Evolutionary conservation across 2,113 vertebrate genomes (phyloP), one percentile per base, ranked within the genome.

Genomic region (Atrichornis clamosus): DNA sequence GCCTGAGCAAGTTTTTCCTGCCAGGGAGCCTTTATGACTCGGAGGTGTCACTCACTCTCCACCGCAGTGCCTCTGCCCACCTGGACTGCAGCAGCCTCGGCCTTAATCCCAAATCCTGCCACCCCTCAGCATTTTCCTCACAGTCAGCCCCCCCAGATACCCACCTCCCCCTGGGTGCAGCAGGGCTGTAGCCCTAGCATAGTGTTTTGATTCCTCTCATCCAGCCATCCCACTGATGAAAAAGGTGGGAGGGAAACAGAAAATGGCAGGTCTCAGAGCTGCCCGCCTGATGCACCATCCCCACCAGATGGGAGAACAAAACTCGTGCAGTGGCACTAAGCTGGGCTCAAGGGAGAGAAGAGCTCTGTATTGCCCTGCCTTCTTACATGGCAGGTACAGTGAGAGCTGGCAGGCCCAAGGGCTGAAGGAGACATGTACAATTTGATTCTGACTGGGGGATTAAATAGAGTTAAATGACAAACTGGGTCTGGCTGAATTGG

Each of bases 251-350:
- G 23, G 56, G 19, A 46, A 42, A 4, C 20, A 60, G 41, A 24
- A 30, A 11, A 55, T 4, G 55, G 39, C 35, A 55, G 44, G 39
- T 50, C 44, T 30, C 1, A 0, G 39, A 41, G 44, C 22, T 30
- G 35, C 50, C 46, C 2, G 0, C 6, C 19, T 6, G 44, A n/a
- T 8, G 26, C 23, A 22, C 5, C 0, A 0, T 9, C 11, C 41
- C 11, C 47, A 24, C 11, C 56, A 28, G 37, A 3, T 2, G 2
- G 1, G 9, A 58, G 56, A 46, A 10, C 4, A 14, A 21, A 46
- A 28, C 10, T 7, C 13, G 32, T 41, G 50, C 2, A 3, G 18
- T 8, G 33, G 65, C 16, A 10, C 65, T 24, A 15, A 78, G 41
- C 18, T 3, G 2, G 58, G 39, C 30, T n/a, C 46, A 11, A 30